Evolutionary conservation across 2,888 invertebrate species (phyloP).

Genomic region (Heliconius sara): DNA sequence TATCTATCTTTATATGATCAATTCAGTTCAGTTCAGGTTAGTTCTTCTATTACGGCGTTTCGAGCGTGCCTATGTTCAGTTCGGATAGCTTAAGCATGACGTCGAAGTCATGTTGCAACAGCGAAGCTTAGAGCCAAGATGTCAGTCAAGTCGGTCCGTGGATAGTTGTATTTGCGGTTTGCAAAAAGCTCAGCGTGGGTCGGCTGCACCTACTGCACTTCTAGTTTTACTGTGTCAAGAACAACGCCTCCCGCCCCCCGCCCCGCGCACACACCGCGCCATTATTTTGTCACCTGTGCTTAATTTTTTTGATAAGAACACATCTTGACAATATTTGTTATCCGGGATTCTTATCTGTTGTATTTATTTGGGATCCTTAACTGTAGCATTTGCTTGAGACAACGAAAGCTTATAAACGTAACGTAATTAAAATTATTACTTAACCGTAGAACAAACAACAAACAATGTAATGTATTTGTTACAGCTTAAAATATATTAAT

Average conservation of each 20-base stretch:
- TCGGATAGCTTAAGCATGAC: slow-evolving; percentile 36
- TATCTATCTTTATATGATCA: slow-evolving; percentile 1
- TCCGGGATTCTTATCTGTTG: background rate
- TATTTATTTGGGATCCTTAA: too few relatives aligned
- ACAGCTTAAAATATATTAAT: too few relatives aligned
- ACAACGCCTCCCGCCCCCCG: slow-evolving; percentile 80
- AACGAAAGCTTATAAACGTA: background rate
- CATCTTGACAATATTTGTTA: slow-evolving; percentile 3
- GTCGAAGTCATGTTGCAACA: slow-evolving; percentile 39
- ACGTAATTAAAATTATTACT: background rate
- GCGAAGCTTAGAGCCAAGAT: slow-evolving; percentile 54
- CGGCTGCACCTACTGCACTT: slow-evolving; percentile 83
- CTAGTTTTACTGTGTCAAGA: slow-evolving; percentile 84
- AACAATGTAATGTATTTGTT: background rate
- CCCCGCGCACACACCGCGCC: slow-evolving; percentile 58
- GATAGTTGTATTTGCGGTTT: slow-evolving; percentile 62
- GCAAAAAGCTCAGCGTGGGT: slow-evolving; percentile 81
- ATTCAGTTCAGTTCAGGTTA: slow-evolving; percentile 2
- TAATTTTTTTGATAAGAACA: slow-evolving; percentile 46
- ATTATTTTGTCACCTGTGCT: slow-evolving; percentile 54
- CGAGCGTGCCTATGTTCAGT: background rate
- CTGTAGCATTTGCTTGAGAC: too few relatives aligned
- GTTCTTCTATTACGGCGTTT: too few relatives aligned
- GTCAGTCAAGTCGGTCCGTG: slow-evolving; percentile 57
- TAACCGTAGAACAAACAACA: background rate